These are phyloP conservation scores for Solenopsis invicta DNA, from an alignment of 1,140 invertebrate genomes.

Conservation along the genomic window DNA sequence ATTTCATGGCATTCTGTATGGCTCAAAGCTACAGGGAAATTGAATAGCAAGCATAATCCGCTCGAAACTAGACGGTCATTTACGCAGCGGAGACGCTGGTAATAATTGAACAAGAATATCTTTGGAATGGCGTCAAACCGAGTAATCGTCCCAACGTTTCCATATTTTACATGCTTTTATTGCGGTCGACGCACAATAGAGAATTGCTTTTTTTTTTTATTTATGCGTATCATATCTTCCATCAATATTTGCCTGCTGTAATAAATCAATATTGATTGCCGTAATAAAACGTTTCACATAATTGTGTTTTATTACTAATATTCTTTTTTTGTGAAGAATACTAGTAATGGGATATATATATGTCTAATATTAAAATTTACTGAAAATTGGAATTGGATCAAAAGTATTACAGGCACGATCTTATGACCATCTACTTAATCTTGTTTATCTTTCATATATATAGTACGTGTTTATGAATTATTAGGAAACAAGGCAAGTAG, in stretches of 20 bases:
- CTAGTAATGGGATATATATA: too few species aligned
- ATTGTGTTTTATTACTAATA: background rate
- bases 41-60: slow-evolving; percentile 20
- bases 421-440: background rate
- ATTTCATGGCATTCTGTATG: slow-evolving; percentile 3
- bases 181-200: background rate
- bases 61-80: slow-evolving; percentile 48
- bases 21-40: slow-evolving; percentile 33
- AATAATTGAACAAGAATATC: slow-evolving; percentile 53
- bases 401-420: background rate
- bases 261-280: slow-evolving; percentile 9
- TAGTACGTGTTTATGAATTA: slow-evolving; percentile 22
- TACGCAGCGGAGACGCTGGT: background rate
- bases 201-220: background rate
- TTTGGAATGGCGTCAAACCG: background rate
- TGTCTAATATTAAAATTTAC: background rate
- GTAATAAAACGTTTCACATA: slow-evolving; percentile 1
- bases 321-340: background rate
- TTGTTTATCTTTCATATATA: slow-evolving; percentile 4
- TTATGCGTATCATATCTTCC: background rate
- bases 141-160: slow-evolving; percentile 24
- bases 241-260: background rate
- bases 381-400: background rate
- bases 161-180: background rate
- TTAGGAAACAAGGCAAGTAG: slow-evolving; percentile 20